Base-by-base conservation (phyloP, 1,140 invertebrate genomes). In the Neodiprion fabricii region DNA sequence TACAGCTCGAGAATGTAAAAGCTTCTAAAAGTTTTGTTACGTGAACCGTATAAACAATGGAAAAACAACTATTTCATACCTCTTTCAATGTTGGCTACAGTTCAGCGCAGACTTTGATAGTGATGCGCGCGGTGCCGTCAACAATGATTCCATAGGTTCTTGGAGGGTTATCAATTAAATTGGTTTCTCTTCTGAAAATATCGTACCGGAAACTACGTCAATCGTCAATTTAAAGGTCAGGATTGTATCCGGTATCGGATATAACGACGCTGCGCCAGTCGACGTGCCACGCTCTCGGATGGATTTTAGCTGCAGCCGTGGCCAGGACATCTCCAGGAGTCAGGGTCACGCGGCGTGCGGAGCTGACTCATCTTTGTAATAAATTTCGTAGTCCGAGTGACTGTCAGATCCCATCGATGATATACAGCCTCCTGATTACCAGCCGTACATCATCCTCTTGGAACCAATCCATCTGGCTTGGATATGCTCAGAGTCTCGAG, bases 401-500 rank as follows among this genome's bases (percentile, higher is more conserved):
- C 67, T 69, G 67, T 69, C 67, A 69, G 67, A 69, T 69, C 67
- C 12, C 40, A 69, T 69, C 67, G 40, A 47, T 47, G 67, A 69
- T 69, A 69, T 69, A 69, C 67, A 47, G 67, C 40, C 67, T 69
- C 67, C 67, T 69, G 67, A 69, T 69, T 69, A 47, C 67, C 67
- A 21, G 40, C 23, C 67, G 40, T 69, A 69, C 21, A 69, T 69
- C 67, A 69, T 69, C 17, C 21, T 69, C 40, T 12, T 17, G 11
- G 53, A 61, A 21, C 67, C 40, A 69, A 69, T 69, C 67, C 67
- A 69, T 69, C 53, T 69, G 67, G 67, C 14, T 47, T 69, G 40
- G 67, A 23, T 47, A 69, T 12, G 21, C 11, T 69, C 14, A 14
- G 40, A 69, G 21, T 69, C 21, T 69, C 21, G 40, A 69, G 67